These are phyloP conservation scores for Piprites chloris DNA, from an alignment of 2,113 vertebrate genomes.

Conservation along the genomic window DNA sequence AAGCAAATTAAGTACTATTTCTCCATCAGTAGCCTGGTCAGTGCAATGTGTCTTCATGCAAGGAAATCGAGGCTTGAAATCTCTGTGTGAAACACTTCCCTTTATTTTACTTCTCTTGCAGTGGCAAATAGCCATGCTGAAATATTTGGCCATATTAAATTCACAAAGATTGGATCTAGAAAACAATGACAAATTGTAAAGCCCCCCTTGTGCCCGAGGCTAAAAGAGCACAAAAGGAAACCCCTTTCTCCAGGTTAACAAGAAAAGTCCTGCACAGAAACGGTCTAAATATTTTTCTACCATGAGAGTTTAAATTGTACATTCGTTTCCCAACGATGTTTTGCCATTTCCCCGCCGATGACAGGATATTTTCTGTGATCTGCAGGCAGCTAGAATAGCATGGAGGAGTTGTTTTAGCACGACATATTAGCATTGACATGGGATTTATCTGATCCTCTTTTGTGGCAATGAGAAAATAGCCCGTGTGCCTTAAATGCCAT, in stretches of 20 bases:
- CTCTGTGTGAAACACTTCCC: not conserved
- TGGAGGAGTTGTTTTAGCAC: not conserved
- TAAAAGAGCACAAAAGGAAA: not conserved
- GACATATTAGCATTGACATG: not conserved
- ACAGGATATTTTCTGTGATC: not conserved
- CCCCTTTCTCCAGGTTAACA: not conserved
- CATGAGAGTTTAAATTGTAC: not conserved
- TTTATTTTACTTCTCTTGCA: not conserved
- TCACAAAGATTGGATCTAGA: not conserved
- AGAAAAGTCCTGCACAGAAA: not conserved
- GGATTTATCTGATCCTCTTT: constrained; percentile 43
- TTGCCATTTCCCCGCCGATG: not conserved
- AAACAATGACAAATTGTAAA: not conserved
- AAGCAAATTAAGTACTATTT: not conserved
- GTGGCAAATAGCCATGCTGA: not conserved
- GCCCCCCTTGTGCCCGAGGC: not conserved
- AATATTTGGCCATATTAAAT: not conserved
- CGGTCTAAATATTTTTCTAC: not conserved
- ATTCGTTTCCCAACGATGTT: not conserved
- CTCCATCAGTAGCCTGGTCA: not conserved
- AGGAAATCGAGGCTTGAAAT: not conserved
- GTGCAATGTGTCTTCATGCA: not conserved
- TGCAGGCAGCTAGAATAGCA: not conserved
- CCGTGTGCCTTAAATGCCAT: not conserved
- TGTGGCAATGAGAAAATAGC: not conserved